phyloP scores from a whole-genome alignment of 2,797 vertebrate genomes.

The Aplochiton taeniatus region DNA sequence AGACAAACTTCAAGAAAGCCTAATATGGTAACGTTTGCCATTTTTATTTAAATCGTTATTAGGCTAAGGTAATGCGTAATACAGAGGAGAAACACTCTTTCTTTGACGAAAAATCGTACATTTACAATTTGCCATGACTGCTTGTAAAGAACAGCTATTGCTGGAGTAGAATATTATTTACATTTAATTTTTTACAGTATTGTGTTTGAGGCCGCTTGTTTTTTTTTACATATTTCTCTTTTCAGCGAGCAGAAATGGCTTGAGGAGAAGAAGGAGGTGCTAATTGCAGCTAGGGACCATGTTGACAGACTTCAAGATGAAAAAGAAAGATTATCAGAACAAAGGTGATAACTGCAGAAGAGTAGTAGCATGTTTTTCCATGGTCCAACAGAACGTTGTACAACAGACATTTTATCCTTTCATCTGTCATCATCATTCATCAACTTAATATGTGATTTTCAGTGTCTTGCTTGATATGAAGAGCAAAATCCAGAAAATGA shows the following conservation, averaged over 20 bases:
- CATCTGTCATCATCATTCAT: neutral
- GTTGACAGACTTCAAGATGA: conserved; percentile 52
- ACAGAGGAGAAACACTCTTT: neutral
- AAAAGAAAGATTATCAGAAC: conserved; percentile 60
- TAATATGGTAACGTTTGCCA: conserved; percentile 74
- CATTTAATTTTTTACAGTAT: too few relatives aligned
- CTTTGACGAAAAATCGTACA: too few relatives aligned
- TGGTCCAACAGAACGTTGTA: too few relatives aligned
- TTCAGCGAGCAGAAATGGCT: conserved; percentile 75
- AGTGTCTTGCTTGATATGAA: conserved; percentile 72
- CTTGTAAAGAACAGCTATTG: too few relatives aligned
- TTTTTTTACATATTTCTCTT: conserved; percentile 13
- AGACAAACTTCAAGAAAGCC: conserved; percentile 76
- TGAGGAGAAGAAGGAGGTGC: conserved; percentile 68
- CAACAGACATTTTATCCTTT: neutral
- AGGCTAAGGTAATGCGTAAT: too few relatives aligned
- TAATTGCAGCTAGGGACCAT: conserved; percentile 56
- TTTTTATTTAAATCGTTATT: too few relatives aligned
- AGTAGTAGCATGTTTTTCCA: too few relatives aligned
- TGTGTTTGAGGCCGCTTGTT: too few relatives aligned
- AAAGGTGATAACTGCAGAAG: conserved; percentile 46
- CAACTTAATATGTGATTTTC: conserved; percentile 1
- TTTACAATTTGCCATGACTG: too few relatives aligned
- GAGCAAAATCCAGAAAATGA: conserved; percentile 72
- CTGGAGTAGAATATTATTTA: too few relatives aligned